Conservation (phyloP, 2,888 invertebrate species). For the Coronaproctus castanopsis region DNA sequence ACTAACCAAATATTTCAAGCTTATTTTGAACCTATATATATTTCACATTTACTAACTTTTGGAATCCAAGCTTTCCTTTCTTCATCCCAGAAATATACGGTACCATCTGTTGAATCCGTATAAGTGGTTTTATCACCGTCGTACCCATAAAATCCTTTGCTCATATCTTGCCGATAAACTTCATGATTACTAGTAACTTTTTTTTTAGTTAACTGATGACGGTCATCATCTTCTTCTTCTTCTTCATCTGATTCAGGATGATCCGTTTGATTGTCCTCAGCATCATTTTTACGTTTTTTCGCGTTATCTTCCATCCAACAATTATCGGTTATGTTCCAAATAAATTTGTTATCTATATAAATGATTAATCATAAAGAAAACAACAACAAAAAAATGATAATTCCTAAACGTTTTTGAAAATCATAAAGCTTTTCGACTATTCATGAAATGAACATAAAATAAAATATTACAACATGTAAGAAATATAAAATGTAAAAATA, state of each 20-base stretch:
- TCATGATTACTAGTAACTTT: conserved; percentile 11
- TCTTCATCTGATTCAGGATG: too few relatives aligned
- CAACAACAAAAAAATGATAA: too few relatives aligned
- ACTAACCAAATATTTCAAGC: too few relatives aligned
- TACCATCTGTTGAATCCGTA: conserved; percentile 63
- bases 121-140: conserved; percentile 61
- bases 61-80: conserved; percentile 90
- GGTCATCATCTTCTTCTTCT: conserved; percentile 19
- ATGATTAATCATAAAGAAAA: too few relatives aligned
- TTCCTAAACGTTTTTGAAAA: too few relatives aligned
- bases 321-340: neutral
- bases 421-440: too few relatives aligned
- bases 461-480: too few relatives aligned
- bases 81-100: conserved; percentile 76
- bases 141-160: conserved; percentile 37
- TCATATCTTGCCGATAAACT: conserved; percentile 23
- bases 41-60: conserved; percentile 40
- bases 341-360: too few relatives aligned
- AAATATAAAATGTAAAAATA: too few relatives aligned
- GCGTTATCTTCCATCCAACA: too few relatives aligned
- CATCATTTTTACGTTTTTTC: conserved; percentile 10
- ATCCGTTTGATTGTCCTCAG: conserved; percentile 19
- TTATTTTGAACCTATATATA: too few relatives aligned
- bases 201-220: conserved; percentile 19
- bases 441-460: too few relatives aligned